Base-by-base conservation (phyloP, 2,797 vertebrate genomes). In the Syndactyla subalaris region DNA sequence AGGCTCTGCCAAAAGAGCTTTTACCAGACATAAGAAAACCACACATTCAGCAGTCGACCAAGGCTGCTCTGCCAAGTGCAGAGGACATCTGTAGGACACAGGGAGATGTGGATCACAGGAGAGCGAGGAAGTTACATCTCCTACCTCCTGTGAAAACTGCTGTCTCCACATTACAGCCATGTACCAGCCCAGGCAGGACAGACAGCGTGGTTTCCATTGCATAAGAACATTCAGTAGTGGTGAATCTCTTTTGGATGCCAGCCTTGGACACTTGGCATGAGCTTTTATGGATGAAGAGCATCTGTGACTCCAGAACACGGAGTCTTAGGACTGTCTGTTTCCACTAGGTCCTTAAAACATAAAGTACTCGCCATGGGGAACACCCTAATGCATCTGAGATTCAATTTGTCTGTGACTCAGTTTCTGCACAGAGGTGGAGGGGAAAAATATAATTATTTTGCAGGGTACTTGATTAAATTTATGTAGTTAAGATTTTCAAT, bases 11-110 rank as follows among this genome's bases (percentile, higher is more conserved):
- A 96, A 65, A 83, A 95, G 26, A 89, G 85, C 81, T 95, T 95
- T 95, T 91, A 95, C 72, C 93, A 97, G 96, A 91, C 93, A 43
- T 22, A 45, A 49, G 92, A 96, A 96, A 97, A 96, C 90, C 95
- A 87, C 39, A 90, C 29, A 67, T 54, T 62, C 59, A 72, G 66
- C 32, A 13, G 79, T 77, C 6, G 27, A 74, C 62, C 30, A n/a
- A 45, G 85, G 67, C 67, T 45, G 39, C 80, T 52, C 58, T 76
- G 58, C 76, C 78, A 92, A 81, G 78, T 4, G 45, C 41, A 87
- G 61, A 92, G 95, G 88, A 81, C 46, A 26, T 49, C 77, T 46
- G 19, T 17, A 86, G 81, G 89, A 85, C 78, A 81, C 22, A 38
- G 72, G 58, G 76, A 55, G 34, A 41, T 1, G 32, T 17, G 62